phyloP scores from a whole-genome alignment of 2,797 vertebrate genomes.

The Acridotheres tristis region DNA sequence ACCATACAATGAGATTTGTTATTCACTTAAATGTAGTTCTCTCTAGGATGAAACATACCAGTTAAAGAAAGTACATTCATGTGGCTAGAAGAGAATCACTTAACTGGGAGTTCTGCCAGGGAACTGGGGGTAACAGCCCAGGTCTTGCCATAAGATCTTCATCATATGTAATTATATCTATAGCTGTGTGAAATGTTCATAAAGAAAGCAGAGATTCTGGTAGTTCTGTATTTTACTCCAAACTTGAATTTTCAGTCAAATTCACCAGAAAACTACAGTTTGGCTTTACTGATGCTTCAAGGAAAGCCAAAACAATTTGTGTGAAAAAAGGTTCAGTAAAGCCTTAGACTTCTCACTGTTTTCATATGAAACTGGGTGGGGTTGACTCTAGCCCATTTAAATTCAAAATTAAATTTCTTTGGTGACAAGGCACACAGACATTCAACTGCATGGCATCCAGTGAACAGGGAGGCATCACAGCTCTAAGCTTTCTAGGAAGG shows the following conservation, averaged over 20 bases:
- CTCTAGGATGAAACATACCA: not conserved
- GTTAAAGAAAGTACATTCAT: conserved; percentile 18
- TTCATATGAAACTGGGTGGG: not conserved
- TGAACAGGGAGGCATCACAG: not conserved
- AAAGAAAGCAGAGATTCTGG: not conserved
- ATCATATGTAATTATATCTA: conserved; percentile 15
- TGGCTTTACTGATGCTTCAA: not conserved
- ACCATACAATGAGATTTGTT: not conserved
- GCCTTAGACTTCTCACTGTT: not conserved
- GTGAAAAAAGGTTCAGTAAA: not conserved
- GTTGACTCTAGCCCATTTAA: not conserved
- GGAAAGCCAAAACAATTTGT: not conserved
- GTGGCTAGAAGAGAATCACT: conserved; percentile 4
- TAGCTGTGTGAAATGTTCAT: not conserved
- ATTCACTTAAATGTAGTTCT: not conserved
- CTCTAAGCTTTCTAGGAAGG: not conserved
- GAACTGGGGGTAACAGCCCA: not conserved
- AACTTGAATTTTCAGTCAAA: conserved; percentile 6
- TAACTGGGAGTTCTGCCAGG: conserved; percentile 27
- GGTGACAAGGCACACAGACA: not conserved
- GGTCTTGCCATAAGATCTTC: conserved; percentile 35
- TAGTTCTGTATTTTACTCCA: not conserved
- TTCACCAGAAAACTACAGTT: not conserved
- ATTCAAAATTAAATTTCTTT: not conserved
- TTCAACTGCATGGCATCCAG: not conserved